These are phyloP conservation scores for Candoia aspera DNA, from an alignment of 2,113 vertebrate genomes.

Conservation along the genomic window DNA sequence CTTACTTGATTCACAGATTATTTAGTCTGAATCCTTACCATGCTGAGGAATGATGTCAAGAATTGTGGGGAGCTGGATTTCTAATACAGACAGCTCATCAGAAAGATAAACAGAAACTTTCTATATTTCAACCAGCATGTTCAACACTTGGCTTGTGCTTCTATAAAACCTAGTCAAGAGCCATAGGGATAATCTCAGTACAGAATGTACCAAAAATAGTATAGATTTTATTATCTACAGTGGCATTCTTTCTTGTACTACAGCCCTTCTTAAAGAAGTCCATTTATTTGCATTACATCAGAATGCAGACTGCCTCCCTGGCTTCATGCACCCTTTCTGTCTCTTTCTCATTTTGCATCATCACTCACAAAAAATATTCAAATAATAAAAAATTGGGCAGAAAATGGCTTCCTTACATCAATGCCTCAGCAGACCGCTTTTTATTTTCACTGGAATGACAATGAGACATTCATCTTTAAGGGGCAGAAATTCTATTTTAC, in stretches of 20 bases:
- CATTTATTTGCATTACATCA: neutral
- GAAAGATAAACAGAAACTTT: neutral
- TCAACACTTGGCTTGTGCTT: neutral
- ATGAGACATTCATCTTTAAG: slow-evolving; percentile 62
- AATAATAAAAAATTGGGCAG: slow-evolving; percentile 68
- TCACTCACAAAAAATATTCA: slow-evolving; percentile 62
- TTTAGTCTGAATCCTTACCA: neutral
- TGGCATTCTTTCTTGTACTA: neutral
- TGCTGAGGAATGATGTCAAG: neutral
- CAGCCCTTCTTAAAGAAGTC: neutral
- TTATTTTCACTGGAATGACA: slow-evolving; percentile 66
- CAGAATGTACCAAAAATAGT: neutral
- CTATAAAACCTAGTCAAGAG: neutral
- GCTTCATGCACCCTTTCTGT: slow-evolving; percentile 22
- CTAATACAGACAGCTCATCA: neutral
- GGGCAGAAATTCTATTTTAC: slow-evolving; percentile 45
- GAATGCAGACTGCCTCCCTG: slow-evolving; percentile 18
- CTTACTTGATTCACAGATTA: neutral
- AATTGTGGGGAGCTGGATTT: neutral
- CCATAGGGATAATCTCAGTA: neutral
- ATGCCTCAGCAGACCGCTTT: slow-evolving; percentile 50
- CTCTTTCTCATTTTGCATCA: slow-evolving; percentile 63
- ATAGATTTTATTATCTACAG: neutral
- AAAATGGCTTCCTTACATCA: slow-evolving; percentile 73
- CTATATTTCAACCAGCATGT: slow-evolving; percentile 9